Base-by-base conservation (phyloP, 2,888 invertebrate genomes). In the Pristionchus japonicus region DNA sequence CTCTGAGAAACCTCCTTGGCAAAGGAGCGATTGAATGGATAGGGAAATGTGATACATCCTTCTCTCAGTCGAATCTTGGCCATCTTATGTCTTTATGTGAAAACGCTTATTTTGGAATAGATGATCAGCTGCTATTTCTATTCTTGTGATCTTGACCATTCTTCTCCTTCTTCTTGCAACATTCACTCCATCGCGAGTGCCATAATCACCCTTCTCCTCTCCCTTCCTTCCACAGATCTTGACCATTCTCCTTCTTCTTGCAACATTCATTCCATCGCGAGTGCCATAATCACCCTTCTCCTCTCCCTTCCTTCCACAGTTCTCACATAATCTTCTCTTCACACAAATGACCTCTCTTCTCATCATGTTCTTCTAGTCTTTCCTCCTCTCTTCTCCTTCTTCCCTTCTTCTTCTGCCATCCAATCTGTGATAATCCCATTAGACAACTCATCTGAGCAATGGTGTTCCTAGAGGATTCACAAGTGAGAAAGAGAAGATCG, bases 311-410 rank as follows among this genome's bases (percentile, higher is more conserved):
- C 80, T 43, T 77, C 77, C 43, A 37, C 37, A 37, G 37, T 77
- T 37, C 37, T 77, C 43, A 27, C 49, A 47, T 80, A 49, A 43
- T 49, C 49, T 80, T 80, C 80, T 80, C 80, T 80, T 34, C 49
- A 43, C 49, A 43, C 49, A 49, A 40, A 80, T 49, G 43, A 49
- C 80, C 49, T 43, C 49, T 40, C 23, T 40, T 77, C 77, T 70
- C 70, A 34, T 23, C 15, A 43, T 80, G n/a, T 80, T 80, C 80
- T 80, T 37, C 49, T 43, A 31, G 70, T 70, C 70, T 70, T 37
- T 70, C 67, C 49, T 27, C 27, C 43, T 43, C n/a, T 80, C 49
- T 80, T 37, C 15, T 40, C 47, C 47, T n/a, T 47, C 27, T 17
- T 27, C 6, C 37, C n/a, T n/a, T 43, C 43, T 20, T 37, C 37